A percentile compares a stretch with the other conserved stretches of the same genome.
These are phyloP conservation scores for Merodon equestris DNA, from an alignment of 2,888 invertebrate genomes.

Conservation along the genomic window DNA sequence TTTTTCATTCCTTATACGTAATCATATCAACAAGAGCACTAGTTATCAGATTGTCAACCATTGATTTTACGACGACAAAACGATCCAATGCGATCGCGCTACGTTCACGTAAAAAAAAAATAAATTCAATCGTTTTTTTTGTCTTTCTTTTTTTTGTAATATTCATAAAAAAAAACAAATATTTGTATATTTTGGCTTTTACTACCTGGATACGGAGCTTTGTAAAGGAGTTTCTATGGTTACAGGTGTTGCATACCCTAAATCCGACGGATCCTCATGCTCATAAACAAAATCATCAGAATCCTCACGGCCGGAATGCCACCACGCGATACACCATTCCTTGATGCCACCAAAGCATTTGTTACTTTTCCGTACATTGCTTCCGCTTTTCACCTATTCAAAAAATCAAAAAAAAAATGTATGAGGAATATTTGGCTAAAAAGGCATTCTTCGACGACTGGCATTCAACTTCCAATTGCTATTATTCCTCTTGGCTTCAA, in stretches of 20 bases:
- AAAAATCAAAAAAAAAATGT: constrained; percentile 1
- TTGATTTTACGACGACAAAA: constrained; percentile 45
- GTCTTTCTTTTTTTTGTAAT: constrained; percentile 16
- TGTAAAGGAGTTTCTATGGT: constrained; percentile 93
- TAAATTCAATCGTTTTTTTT: constrained; percentile 8
- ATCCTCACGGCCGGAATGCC: constrained; percentile 93
- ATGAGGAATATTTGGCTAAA: background rate
- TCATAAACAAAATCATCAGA: constrained; percentile 86
- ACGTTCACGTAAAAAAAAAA: constrained; percentile 32
- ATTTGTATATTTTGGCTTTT: constrained; percentile 70
- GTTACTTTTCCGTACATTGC: constrained; percentile 75
- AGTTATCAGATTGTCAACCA: constrained; percentile 12
- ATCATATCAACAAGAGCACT: too few relatives aligned
- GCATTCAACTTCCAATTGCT: constrained; percentile 43
- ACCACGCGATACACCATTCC: constrained; percentile 93
- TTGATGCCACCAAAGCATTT: constrained; percentile 80
- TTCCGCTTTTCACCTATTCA: constrained; percentile 76
- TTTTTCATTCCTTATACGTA: constrained; percentile 39
- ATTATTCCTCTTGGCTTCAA: constrained; percentile 54
- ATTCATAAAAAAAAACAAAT: constrained; percentile 36
- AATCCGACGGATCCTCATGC: constrained; percentile 88
- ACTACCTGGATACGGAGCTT: constrained; percentile 89
- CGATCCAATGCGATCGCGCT: constrained; percentile 48
- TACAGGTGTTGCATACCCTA: constrained; percentile 88
- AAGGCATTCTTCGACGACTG: constrained; percentile 23